Conservation (phyloP, 2,888 invertebrate species). For the Marronus borbonicus region DNA sequence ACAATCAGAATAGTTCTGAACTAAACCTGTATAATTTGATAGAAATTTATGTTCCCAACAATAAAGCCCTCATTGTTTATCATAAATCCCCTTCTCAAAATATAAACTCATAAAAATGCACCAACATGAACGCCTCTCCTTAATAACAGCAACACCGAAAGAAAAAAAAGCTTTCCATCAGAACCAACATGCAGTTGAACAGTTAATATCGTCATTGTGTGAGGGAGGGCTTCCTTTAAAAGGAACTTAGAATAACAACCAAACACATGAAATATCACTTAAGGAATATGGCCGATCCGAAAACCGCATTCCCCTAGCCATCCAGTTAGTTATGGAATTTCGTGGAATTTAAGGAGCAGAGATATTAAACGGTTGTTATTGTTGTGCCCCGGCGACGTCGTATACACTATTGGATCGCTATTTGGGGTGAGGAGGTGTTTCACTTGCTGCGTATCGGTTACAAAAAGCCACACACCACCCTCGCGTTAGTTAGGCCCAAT, state of each 20-base stretch:
- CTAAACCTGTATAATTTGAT: no score
- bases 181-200: no score
- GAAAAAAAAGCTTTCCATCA: no score
- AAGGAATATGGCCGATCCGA: constrained; percentile 14
- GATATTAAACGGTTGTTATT: constrained; percentile 4
- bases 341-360: constrained; percentile 9
- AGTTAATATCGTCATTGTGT: no score
- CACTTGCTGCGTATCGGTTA: not conserved
- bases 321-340: not conserved
- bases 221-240: not conserved
- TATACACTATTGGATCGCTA: not conserved
- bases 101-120: no score
- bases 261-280: constrained; percentile 41
- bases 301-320: constrained; percentile 4
- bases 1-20: no score
- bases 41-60: no score
- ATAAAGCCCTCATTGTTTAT: no score
- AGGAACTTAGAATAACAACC: constrained; percentile 20
- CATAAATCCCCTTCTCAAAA: no score
- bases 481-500: no score
- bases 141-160: no score
- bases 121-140: no score
- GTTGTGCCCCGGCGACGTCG: not conserved
- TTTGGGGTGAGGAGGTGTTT: constrained; percentile 6
- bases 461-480: constrained; percentile 4